phyloP scores from a whole-genome alignment of 2,113 vertebrate genomes.

The Phylloscopus trochiloides region DNA sequence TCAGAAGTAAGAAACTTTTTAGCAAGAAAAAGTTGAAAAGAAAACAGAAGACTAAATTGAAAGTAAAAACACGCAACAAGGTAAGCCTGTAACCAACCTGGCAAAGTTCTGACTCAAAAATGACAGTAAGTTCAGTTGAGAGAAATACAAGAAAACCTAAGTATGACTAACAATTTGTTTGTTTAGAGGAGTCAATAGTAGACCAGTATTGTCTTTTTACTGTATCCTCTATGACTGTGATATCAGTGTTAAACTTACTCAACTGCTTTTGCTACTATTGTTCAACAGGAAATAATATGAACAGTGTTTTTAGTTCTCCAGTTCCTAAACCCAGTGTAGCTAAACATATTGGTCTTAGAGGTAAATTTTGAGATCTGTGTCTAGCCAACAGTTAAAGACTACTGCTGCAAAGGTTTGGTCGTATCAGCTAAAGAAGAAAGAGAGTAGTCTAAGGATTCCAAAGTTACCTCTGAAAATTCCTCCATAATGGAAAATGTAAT shows the following conservation, averaged over 20 bases:
- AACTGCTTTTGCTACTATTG: neutral
- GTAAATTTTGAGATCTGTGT: neutral
- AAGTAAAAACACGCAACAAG: conserved; percentile 96
- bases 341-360: neutral
- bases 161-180: neutral
- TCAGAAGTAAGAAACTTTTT: conserved; percentile 94
- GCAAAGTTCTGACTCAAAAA: neutral
- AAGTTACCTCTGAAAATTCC: neutral
- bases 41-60: conserved; percentile 97
- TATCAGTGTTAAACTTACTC: neutral
- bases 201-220: neutral
- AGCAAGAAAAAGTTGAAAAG: conserved; percentile 98
- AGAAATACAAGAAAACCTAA: neutral
- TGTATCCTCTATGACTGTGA: neutral
- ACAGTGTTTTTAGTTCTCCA: neutral
- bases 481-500: neutral
- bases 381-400: neutral
- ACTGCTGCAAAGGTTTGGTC: neutral
- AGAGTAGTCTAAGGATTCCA: neutral
- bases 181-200: neutral
- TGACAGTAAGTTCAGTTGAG: neutral
- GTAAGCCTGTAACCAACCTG: conserved; percentile 13
- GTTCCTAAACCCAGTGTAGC: neutral
- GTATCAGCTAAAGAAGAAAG: neutral
- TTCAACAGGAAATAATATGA: neutral